Conservation (phyloP, 1,140 invertebrate genomes). For the Lasioglossum baleicum region DNA sequence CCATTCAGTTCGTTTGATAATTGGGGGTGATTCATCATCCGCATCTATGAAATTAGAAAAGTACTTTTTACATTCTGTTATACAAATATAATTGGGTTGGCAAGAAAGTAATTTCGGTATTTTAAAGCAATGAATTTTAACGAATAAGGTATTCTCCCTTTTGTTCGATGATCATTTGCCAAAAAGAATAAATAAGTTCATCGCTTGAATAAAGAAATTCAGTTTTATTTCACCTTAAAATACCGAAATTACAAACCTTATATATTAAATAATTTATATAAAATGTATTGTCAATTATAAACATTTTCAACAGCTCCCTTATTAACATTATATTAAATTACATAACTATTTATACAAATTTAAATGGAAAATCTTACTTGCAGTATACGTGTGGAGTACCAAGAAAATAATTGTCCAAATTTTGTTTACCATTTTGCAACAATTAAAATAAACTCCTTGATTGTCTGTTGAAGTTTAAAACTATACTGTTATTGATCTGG, state of each 20-base stretch:
- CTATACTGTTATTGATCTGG: background rate
- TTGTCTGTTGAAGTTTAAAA: background rate
- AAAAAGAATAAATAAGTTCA: too few relatives aligned
- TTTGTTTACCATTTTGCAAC: slow-evolving; percentile 1
- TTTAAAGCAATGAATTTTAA: too few relatives aligned
- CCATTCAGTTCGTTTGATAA: slow-evolving; percentile 52
- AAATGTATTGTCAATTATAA: background rate
- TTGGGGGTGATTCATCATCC: slow-evolving; percentile 65
- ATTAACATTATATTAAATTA: too few relatives aligned
- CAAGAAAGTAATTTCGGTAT: too few relatives aligned
- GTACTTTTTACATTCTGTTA: background rate
- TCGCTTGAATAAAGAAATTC: too few relatives aligned
- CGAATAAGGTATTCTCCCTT: too few relatives aligned
- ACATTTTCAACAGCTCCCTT: background rate
- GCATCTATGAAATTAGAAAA: background rate
- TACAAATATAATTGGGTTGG: background rate
- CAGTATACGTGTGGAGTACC: background rate
- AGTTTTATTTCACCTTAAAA: too few relatives aligned
- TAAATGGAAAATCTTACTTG: slow-evolving; percentile 15
- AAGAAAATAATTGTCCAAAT: background rate
- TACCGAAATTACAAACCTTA: too few relatives aligned
- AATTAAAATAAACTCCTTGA: background rate
- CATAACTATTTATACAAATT: background rate
- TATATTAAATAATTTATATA: background rate
- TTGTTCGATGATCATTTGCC: too few relatives aligned